phyloP scores from a whole-genome alignment of 2,888 invertebrate species.

The Alcis repandata region DNA sequence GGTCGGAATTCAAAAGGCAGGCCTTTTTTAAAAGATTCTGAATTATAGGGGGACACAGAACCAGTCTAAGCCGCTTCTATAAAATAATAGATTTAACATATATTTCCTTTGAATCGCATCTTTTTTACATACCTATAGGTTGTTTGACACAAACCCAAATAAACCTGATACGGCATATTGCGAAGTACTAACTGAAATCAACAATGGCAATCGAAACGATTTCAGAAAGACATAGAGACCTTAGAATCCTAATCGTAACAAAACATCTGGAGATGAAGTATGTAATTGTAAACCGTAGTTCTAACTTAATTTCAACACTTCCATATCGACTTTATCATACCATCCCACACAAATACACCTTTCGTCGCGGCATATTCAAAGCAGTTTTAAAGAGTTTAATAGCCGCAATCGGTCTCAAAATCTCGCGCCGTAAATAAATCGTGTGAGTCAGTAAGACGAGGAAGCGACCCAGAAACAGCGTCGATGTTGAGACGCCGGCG shows the following conservation, averaged over 20 bases:
- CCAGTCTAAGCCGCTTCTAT: background rate
- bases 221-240: no score
- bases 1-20: slow-evolving; percentile 11
- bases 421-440: slow-evolving; percentile 42
- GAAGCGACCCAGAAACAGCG: slow-evolving; percentile 50
- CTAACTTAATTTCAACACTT: background rate
- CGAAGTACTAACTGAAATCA: no score
- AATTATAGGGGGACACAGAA: background rate
- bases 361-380: slow-evolving; percentile 28
- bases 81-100: no score
- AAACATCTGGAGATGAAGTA: no score
- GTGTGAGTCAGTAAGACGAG: slow-evolving; percentile 49
- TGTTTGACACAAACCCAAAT: no score
- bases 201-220: no score
- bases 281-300: no score
- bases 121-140: no score
- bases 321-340: background rate
- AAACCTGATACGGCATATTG: no score
- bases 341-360: slow-evolving; percentile 11
- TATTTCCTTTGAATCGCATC: no score
- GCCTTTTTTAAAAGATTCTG: background rate
- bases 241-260: background rate
- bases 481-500: slow-evolving; percentile 33
- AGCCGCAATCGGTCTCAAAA: slow-evolving; percentile 39
- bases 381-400: slow-evolving; percentile 34